Evolutionary conservation across 2,797 vertebrate species (phyloP).

Genomic region (Vespertilio murinus): DNA sequence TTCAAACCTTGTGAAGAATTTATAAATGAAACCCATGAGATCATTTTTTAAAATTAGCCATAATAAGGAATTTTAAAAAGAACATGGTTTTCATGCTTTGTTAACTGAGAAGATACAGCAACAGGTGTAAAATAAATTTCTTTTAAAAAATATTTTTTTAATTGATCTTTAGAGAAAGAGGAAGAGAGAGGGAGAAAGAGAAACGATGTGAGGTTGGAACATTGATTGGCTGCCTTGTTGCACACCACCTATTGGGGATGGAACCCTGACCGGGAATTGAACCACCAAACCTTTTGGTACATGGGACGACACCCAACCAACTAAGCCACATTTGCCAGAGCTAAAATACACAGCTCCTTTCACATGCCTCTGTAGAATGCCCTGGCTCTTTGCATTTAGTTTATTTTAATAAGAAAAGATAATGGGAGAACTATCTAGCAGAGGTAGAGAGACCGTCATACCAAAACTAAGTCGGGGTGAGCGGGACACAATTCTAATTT

Average conservation of each 20-base stretch:
- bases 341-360: neutral
- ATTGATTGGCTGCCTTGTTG: no score
- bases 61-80: neutral
- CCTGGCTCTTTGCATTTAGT: neutral
- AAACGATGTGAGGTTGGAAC: no score
- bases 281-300: no score
- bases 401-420: neutral
- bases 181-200: no score
- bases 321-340: no score
- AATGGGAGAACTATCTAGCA: neutral
- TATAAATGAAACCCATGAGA: neutral
- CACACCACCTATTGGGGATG: no score
- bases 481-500: neutral
- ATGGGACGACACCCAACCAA: no score
- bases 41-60: neutral
- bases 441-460: neutral
- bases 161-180: no score
- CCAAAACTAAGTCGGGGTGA: neutral
- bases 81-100: neutral
- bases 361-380: neutral
- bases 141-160: no score
- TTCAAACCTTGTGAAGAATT: conserved; percentile 37
- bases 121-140: neutral
- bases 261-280: no score
- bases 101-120: neutral